These are phyloP conservation scores for Aphaenogaster ashmeadi DNA, from an alignment of 1,140 invertebrate genomes.

Conservation along the genomic window DNA sequence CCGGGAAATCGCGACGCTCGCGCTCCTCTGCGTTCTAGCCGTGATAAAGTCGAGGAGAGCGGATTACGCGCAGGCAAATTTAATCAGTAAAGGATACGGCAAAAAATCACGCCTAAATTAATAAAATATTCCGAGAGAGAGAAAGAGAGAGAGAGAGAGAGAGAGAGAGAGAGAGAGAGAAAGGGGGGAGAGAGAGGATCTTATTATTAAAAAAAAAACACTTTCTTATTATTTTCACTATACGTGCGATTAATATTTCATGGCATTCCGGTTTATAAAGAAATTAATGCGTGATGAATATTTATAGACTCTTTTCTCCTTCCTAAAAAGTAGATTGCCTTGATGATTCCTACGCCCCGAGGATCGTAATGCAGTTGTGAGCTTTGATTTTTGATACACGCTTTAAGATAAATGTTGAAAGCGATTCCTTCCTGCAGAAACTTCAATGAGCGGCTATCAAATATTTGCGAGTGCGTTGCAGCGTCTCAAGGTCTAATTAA, in stretches of 20 bases:
- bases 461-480: background rate
- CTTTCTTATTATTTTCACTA: background rate
- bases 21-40: background rate
- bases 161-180: background rate
- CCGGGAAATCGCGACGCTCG: background rate
- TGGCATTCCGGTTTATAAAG: background rate
- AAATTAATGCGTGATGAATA: conserved; percentile 1
- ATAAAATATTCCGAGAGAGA: background rate
- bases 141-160: no score
- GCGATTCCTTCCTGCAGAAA: background rate
- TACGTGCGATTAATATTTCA: background rate
- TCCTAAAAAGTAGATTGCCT: background rate
- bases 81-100: background rate
- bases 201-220: background rate
- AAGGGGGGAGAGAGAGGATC: background rate
- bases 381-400: background rate
- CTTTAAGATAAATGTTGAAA: background rate
- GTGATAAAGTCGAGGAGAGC: background rate
- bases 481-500: background rate
- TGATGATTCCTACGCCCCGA: background rate
- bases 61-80: background rate
- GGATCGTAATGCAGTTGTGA: background rate
- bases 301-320: background rate
- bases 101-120: background rate
- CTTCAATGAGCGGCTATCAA: background rate